Evolutionary conservation across 1,140 invertebrate species (phyloP).

Genomic region (Dufourea novaeangliae): DNA sequence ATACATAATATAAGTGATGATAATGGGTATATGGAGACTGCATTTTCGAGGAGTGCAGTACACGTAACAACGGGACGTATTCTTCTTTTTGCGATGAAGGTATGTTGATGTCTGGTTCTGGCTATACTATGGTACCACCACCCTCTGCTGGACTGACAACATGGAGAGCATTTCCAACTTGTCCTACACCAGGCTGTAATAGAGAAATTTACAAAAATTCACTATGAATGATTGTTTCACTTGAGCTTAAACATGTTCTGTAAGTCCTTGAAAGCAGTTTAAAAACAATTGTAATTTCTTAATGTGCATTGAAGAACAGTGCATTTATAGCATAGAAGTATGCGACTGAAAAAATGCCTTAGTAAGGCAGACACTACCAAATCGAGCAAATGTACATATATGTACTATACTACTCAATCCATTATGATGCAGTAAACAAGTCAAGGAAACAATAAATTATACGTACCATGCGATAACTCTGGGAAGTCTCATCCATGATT

Average conservation of each 20-base stretch:
- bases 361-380: slow-evolving; percentile 3
- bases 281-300: slow-evolving; percentile 13
- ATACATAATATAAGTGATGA: slow-evolving; percentile 63
- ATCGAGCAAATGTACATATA: slow-evolving; percentile 35
- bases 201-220: slow-evolving; percentile 42
- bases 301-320: slow-evolving; percentile 21
- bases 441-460: slow-evolving; percentile 70
- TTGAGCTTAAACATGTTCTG: slow-evolving; percentile 9
- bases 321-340: slow-evolving; percentile 21
- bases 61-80: slow-evolving; percentile 51
- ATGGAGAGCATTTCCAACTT: slow-evolving; percentile 71
- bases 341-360: slow-evolving; percentile 1
- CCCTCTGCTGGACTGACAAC: slow-evolving; percentile 74
- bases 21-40: slow-evolving; percentile 55
- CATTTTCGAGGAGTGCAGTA: slow-evolving; percentile 46
- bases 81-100: slow-evolving; percentile 40
- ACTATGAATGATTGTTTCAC: slow-evolving; percentile 18
- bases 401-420: slow-evolving; percentile 41
- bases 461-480: slow-evolving; percentile 77
- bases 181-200: slow-evolving; percentile 72
- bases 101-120: slow-evolving; percentile 50
- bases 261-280: slow-evolving; percentile 22
- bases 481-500: slow-evolving; percentile 70
- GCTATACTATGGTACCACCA: slow-evolving; percentile 77
- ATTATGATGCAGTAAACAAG: slow-evolving; percentile 56